Conservation (phyloP, 2,888 invertebrate species). For the Apamea epomidion region DNA sequence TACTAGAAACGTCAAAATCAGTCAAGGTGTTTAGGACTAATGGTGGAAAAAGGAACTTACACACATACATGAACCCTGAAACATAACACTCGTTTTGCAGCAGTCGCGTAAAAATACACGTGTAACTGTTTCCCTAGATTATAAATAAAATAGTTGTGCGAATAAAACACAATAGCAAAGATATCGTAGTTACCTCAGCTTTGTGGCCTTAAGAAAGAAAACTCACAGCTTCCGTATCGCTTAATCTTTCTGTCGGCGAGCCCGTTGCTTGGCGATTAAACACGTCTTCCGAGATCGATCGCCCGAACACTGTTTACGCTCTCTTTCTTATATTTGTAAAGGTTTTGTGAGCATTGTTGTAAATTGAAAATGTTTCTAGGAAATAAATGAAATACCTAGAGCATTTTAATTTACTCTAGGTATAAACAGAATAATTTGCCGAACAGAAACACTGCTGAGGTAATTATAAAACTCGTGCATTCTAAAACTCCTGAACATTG, state of each 20-base stretch:
- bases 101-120: not conserved
- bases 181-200: conserved; percentile 64
- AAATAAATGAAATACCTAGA: conserved; percentile 6
- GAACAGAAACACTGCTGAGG: not conserved
- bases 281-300: conserved; percentile 77
- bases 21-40: not conserved
- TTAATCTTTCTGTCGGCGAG: conserved; percentile 76
- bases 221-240: conserved; percentile 74
- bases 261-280: conserved; percentile 80
- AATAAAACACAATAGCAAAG: conserved; percentile 49
- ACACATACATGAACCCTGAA: not conserved
- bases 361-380: conserved; percentile 39
- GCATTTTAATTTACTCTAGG: not conserved
- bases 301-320: conserved; percentile 66
- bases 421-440: not conserved
- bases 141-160: conserved; percentile 32
- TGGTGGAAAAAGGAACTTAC: not conserved
- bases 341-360: conserved; percentile 55
- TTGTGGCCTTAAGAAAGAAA: conserved; percentile 65
- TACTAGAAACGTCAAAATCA: not conserved
- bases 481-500: not conserved
- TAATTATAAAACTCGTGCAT: not conserved
- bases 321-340: conserved; percentile 64
- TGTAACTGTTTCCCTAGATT: not conserved
- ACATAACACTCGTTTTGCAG: not conserved